Conservation (phyloP, 2,113 vertebrate genomes). For the Epinephelus cyanopodus region DNA sequence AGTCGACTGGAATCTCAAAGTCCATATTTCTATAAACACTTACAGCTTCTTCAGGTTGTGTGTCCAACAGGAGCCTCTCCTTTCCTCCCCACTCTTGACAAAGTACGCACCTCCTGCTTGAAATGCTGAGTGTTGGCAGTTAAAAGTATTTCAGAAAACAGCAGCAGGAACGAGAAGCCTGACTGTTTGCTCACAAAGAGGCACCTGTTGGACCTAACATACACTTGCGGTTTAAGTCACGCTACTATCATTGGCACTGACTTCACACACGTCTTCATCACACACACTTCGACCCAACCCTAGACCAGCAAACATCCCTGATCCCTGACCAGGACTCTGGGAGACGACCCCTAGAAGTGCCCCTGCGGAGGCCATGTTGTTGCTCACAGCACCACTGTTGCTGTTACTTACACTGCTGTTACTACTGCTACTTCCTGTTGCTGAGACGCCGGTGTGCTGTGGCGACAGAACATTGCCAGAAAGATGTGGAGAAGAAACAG, state of each 20-base stretch:
- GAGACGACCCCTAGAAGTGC: constrained; percentile 65
- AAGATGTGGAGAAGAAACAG: constrained; percentile 65
- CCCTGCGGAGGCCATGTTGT: constrained; percentile 57
- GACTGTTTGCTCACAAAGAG: constrained; percentile 6
- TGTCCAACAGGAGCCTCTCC: constrained; percentile 22
- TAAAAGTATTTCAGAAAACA: constrained; percentile 30
- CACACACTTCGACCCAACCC: constrained; percentile 67
- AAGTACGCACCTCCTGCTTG: constrained; percentile 5
- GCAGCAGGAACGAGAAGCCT: constrained; percentile 14
- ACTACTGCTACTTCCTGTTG: constrained; percentile 32
- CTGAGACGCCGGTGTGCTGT: constrained; percentile 51
- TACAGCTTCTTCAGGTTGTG: background rate
- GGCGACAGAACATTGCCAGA: constrained; percentile 56
- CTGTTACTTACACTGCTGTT: constrained; percentile 6
- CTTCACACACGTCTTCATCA: constrained; percentile 79
- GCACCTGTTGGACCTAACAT: constrained; percentile 12
- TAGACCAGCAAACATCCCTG: constrained; percentile 71
- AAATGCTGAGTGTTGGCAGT: constrained; percentile 12
- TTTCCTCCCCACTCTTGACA: background rate
- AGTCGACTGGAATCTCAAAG: constrained; percentile 21
- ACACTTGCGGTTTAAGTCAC: constrained; percentile 72
- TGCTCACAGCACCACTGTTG: constrained; percentile 28
- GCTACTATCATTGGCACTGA: constrained; percentile 75
- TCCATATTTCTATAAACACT: constrained; percentile 17
- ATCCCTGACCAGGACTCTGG: constrained; percentile 64